These are phyloP conservation scores for Acleris literana DNA, from an alignment of 2,888 invertebrate genomes.

Conservation along the genomic window DNA sequence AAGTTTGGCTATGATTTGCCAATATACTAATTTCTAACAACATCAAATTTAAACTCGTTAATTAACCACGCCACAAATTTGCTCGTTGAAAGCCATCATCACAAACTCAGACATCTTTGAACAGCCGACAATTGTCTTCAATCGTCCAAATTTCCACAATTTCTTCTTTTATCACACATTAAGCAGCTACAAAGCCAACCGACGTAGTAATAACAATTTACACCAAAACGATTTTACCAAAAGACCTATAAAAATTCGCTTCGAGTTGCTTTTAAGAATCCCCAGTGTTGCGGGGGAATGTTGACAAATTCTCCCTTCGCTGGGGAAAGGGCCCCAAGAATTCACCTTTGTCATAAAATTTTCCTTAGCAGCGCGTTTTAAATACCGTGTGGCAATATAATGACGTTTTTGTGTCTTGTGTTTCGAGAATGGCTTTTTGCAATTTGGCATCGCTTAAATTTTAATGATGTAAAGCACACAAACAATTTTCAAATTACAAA, in stretches of 20 bases:
- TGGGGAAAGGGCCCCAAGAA: conserved; percentile 40
- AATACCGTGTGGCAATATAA: conserved; percentile 40
- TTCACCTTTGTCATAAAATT: conserved; percentile 50
- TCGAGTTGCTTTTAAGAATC: conserved; percentile 50
- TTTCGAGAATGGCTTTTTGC: too few relatives aligned
- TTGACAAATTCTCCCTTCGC: conserved; percentile 45
- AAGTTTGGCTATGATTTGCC: too few relatives aligned
- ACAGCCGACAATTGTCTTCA: too few relatives aligned
- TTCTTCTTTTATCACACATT: conserved; percentile 18
- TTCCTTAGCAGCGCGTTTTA: conserved; percentile 44
- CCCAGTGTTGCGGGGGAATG: conserved; percentile 46
- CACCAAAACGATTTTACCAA: conserved; percentile 25
- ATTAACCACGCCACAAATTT: too few relatives aligned
- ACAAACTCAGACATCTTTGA: too few relatives aligned
- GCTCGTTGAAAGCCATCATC: too few relatives aligned
- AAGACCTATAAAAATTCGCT: conserved; percentile 39
- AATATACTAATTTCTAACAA: too few relatives aligned
- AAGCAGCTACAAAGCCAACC: conserved; percentile 10
- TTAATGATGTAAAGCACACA: too few relatives aligned
- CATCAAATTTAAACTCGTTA: too few relatives aligned
- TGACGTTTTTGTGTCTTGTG: conserved; percentile 14
- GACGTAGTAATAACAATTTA: conserved; percentile 15
- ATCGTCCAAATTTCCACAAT: conserved; percentile 10
- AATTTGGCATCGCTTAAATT: too few relatives aligned
- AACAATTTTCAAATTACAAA: too few relatives aligned